phyloP scores from a whole-genome alignment of 37 sponge, comb jelly and placozoan species.

The Haliclona indistincta region DNA sequence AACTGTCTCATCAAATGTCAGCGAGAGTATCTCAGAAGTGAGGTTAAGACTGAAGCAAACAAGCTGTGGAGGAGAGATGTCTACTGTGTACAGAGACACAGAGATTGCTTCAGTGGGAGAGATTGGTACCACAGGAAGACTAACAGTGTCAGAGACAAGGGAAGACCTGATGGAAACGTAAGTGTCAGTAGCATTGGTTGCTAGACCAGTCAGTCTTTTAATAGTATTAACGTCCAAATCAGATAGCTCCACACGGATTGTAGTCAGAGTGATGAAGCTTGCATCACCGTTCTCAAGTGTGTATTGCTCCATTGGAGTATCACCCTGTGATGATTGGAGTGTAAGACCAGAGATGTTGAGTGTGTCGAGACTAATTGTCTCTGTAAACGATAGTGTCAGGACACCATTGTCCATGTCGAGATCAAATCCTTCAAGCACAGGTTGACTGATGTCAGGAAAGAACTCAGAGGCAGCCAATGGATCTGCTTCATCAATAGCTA shows the following conservation, averaged over 20 bases:
- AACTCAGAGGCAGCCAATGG: slow-evolving; percentile 30
- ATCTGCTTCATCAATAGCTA: slow-evolving; percentile 6
- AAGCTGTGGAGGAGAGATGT: slow-evolving; percentile 58
- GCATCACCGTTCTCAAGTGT: slow-evolving; percentile 8
- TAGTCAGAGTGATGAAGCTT: slow-evolving; percentile 23
- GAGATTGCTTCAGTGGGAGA: not conserved
- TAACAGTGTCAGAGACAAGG: slow-evolving; percentile 55
- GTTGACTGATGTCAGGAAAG: slow-evolving; percentile 51
- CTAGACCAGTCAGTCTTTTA: slow-evolving; percentile 49
- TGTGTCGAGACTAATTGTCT: slow-evolving; percentile 65
- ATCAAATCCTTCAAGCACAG: slow-evolving; percentile 46
- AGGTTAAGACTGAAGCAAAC: slow-evolving; percentile 69
- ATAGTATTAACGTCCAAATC: slow-evolving; percentile 67
- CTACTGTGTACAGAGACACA: slow-evolving; percentile 20
- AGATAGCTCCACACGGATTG: slow-evolving; percentile 38
- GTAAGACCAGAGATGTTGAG: slow-evolving; percentile 54
- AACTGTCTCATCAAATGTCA: slow-evolving; percentile 91
- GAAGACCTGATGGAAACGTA: slow-evolving; percentile 42
- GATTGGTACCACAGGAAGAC: slow-evolving; percentile 38
- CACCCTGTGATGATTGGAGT: slow-evolving; percentile 29
- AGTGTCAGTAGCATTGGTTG: slow-evolving; percentile 46
- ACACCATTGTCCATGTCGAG: slow-evolving; percentile 65
- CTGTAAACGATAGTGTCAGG: slow-evolving; percentile 68
- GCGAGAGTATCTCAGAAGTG: slow-evolving; percentile 60
- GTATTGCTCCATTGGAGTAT: slow-evolving; percentile 10